Evolutionary conservation across 2,888 invertebrate species (phyloP).

Genomic region (Mallateleia sp.): DNA sequence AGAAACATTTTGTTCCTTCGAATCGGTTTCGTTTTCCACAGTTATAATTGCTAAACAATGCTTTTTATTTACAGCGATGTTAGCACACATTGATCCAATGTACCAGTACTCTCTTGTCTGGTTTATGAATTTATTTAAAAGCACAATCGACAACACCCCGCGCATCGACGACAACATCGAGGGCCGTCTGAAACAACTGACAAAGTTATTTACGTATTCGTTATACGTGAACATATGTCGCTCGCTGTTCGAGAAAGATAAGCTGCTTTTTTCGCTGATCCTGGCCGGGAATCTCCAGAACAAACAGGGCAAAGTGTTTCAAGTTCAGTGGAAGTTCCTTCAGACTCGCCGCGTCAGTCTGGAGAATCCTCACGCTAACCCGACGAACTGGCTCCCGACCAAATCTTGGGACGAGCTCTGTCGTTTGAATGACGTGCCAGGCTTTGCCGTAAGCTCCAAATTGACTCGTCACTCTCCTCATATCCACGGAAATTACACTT

Average conservation of each 20-base stretch:
- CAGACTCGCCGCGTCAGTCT: conserved; percentile 96
- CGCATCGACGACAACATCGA: conserved; percentile 95
- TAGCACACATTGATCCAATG: conserved; percentile 98
- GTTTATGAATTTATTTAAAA: conserved; percentile 97
- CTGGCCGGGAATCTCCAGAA: conserved; percentile 93
- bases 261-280: conserved; percentile 96
- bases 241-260: conserved; percentile 98
- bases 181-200: conserved; percentile 93
- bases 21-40: too few relatives aligned
- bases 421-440: conserved; percentile 91
- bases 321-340: conserved; percentile 95
- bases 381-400: conserved; percentile 93
- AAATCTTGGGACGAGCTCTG: conserved; percentile 95
- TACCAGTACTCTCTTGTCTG: conserved; percentile 98
- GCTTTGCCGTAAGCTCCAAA: too few relatives aligned
- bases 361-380: conserved; percentile 94
- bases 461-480: too few relatives aligned
- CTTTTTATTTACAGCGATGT: too few relatives aligned
- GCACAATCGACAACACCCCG: conserved; percentile 96
- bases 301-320: conserved; percentile 91
- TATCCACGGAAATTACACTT: too few relatives aligned
- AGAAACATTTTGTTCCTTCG: too few relatives aligned
- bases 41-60: too few relatives aligned
- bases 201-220: conserved; percentile 96
- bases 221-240: conserved; percentile 97